A percentile compares a stretch with the other conserved stretches of the same genome.
These are phyloP conservation scores for Melanotaenia duboulayi DNA, from an alignment of 2,113 vertebrate genomes.

Conservation along the genomic window DNA sequence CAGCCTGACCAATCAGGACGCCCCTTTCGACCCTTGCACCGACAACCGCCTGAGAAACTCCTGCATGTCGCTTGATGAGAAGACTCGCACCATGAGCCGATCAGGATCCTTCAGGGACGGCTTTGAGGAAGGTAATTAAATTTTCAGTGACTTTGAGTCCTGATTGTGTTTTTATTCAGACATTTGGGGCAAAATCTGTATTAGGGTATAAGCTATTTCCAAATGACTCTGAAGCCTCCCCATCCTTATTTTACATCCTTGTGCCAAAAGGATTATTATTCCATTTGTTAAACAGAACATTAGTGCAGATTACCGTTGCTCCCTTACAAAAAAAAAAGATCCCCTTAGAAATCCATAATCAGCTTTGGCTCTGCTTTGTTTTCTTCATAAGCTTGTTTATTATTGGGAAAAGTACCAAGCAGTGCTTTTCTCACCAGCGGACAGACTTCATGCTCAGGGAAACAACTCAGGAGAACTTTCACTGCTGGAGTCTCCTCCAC, in stretches of 20 bases:
- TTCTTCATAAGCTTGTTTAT: slow-evolving; percentile 59
- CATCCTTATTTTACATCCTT: slow-evolving; percentile 28
- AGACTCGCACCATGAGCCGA: slow-evolving; percentile 95
- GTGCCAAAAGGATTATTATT: slow-evolving; percentile 48
- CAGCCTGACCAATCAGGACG: slow-evolving; percentile 93
- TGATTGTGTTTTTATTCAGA: background rate
- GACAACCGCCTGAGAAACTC: slow-evolving; percentile 95
- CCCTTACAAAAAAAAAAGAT: slow-evolving; percentile 42
- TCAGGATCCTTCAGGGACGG: slow-evolving; percentile 98
- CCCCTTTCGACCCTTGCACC: slow-evolving; percentile 85
- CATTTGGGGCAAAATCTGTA: slow-evolving; percentile 12
- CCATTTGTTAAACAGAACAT: slow-evolving; percentile 61
- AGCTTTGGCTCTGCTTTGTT: slow-evolving; percentile 62
- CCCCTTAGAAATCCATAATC: slow-evolving; percentile 67
- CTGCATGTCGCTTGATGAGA: slow-evolving; percentile 97
- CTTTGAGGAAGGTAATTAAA: slow-evolving; percentile 93
- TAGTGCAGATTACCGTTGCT: slow-evolving; percentile 57
- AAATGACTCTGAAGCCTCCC: background rate
- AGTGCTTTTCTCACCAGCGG: slow-evolving; percentile 57
- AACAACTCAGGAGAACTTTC: slow-evolving; percentile 17
- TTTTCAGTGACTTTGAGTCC: slow-evolving; percentile 2
- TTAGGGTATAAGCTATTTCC: slow-evolving; percentile 40
- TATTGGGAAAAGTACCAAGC: slow-evolving; percentile 54
- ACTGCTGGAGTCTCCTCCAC: slow-evolving; percentile 30
- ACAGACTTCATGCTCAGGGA: slow-evolving; percentile 21